phyloP scores from a whole-genome alignment of 2,113 vertebrate species.

The Marcusenius ussheri region DNA sequence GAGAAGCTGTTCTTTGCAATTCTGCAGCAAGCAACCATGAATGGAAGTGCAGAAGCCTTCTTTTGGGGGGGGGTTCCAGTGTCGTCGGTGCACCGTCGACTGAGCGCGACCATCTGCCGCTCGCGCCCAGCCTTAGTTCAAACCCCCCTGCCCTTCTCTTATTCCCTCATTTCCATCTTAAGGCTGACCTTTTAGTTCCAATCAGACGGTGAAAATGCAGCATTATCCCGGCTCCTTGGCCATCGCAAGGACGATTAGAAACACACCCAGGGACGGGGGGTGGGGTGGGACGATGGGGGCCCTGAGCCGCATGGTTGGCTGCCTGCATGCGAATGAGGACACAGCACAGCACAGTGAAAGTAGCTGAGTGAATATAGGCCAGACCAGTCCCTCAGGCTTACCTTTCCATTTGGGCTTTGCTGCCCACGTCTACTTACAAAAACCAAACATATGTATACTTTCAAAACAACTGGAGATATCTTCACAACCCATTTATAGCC shows the following conservation, averaged over 20 bases:
- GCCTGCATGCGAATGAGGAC: conserved; percentile 46
- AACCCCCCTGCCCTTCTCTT: neutral
- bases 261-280: conserved; percentile 35
- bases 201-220: conserved; percentile 28
- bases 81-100: neutral
- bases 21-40: conserved; percentile 43
- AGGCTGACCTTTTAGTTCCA: conserved; percentile 47
- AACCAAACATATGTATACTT: conserved; percentile 18
- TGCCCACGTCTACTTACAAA: conserved; percentile 19
- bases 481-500: neutral
- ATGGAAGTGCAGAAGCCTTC: conserved; percentile 47
- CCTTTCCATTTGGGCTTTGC: conserved; percentile 31
- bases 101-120: neutral
- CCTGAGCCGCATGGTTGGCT: conserved; percentile 33
- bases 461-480: neutral
- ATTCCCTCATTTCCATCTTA: conserved; percentile 45
- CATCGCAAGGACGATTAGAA: conserved; percentile 51
- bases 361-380: conserved; percentile 41
- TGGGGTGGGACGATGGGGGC: conserved; percentile 36
- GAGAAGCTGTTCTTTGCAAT: conserved; percentile 32
- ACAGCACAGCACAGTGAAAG: conserved; percentile 21
- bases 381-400: conserved; percentile 33
- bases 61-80: conserved; percentile 25
- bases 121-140: neutral
- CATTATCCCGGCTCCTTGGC: conserved; percentile 48